A percentile compares a stretch with the other conserved stretches of the same genome.
These are phyloP conservation scores for Ascaphus truei DNA, from an alignment of 2,113 vertebrate species.

Conservation along the genomic window DNA sequence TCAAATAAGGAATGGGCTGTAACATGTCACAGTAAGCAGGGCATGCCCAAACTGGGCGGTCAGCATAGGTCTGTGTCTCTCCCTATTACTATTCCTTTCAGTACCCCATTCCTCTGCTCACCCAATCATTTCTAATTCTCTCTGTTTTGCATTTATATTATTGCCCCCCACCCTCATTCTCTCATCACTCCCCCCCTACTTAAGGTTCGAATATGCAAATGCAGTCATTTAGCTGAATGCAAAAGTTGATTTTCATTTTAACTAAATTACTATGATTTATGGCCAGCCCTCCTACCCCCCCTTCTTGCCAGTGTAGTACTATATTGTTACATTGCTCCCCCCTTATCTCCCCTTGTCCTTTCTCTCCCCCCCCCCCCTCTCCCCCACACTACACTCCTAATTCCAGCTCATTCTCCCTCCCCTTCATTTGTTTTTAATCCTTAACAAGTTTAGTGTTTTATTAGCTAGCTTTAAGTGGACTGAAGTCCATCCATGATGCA, in stretches of 20 bases:
- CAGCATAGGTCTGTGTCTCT: too few relatives aligned
- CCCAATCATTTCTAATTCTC: neutral
- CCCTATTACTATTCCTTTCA: too few relatives aligned
- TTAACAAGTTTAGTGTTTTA: conserved; percentile 74
- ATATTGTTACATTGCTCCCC: conserved; percentile 60
- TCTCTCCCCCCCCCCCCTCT: neutral
- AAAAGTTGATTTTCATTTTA: conserved; percentile 75
- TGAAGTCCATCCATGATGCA: conserved; percentile 80
- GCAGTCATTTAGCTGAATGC: conserved; percentile 75
- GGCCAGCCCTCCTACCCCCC: conserved; percentile 62
- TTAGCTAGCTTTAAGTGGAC: conserved; percentile 78
- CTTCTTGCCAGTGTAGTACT: conserved; percentile 39
- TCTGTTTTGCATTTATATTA: neutral
- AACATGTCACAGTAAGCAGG: too few relatives aligned
- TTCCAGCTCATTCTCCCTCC: neutral
- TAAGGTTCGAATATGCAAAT: conserved; percentile 69
- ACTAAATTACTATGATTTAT: conserved; percentile 88
- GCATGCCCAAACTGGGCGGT: too few relatives aligned
- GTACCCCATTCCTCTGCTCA: neutral
- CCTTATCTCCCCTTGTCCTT: conserved; percentile 22
- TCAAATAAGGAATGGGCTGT: too few relatives aligned
- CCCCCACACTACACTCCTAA: conserved; percentile 4
- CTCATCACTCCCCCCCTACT: conserved; percentile 33
- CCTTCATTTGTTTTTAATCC: conserved; percentile 33
- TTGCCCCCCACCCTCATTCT: neutral